Evolutionary conservation across 2,888 invertebrate genomes (phyloP).

Genomic region (Rhagophthalmus giganteus): DNA sequence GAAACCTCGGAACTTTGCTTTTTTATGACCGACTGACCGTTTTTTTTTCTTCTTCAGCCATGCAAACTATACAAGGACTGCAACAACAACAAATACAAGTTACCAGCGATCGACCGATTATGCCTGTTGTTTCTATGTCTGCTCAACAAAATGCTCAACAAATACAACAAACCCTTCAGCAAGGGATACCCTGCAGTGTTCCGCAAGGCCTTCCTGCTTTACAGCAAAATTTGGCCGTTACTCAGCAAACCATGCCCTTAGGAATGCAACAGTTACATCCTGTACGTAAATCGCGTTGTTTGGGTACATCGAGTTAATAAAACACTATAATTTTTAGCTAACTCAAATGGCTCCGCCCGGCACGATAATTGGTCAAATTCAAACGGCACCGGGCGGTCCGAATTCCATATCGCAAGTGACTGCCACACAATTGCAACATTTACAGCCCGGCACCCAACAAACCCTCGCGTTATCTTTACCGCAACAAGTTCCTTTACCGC

Average conservation of each 20-base stretch:
- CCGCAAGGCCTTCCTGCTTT: slow-evolving; percentile 64
- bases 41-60: slow-evolving; percentile 53
- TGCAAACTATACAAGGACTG: slow-evolving; percentile 62
- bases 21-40: background rate
- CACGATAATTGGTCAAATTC: slow-evolving; percentile 55
- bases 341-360: slow-evolving; percentile 60
- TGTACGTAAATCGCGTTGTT: slow-evolving; percentile 49
- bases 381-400: slow-evolving; percentile 43
- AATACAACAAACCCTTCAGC: slow-evolving; percentile 61
- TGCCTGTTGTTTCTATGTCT: slow-evolving; percentile 70
- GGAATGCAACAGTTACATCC: slow-evolving; percentile 64
- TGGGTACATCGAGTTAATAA: slow-evolving; percentile 5
- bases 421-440: slow-evolving; percentile 47
- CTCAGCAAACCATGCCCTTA: slow-evolving; percentile 55
- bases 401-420: slow-evolving; percentile 48
- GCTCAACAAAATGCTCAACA: slow-evolving; percentile 59
- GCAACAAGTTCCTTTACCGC: slow-evolving; percentile 50
- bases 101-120: slow-evolving; percentile 60
- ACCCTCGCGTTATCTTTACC: slow-evolving; percentile 47
- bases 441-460: slow-evolving; percentile 39
- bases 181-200: slow-evolving; percentile 58
- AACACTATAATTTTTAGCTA: slow-evolving; percentile 51
- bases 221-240: slow-evolving; percentile 54
- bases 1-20: too few species aligned
- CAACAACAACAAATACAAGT: slow-evolving; percentile 56